Base-by-base conservation (phyloP, 2,113 vertebrate species). In the Paratilapia polleni region DNA sequence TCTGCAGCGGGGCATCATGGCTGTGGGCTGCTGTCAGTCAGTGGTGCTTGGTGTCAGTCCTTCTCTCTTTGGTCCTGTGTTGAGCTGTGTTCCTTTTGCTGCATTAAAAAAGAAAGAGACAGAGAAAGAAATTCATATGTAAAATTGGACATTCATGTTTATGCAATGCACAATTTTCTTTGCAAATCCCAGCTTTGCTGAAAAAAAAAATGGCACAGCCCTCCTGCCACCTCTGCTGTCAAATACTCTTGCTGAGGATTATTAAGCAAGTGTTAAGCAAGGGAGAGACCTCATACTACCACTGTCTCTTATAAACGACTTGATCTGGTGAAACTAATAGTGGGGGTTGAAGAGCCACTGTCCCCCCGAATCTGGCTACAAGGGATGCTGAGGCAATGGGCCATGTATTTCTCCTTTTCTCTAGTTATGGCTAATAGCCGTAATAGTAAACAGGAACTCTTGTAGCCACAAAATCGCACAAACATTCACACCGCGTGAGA, bases 1-100 rank as follows among this genome's bases (percentile, higher is more conserved):
- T 81, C 87, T 94, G 81, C 84, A 94, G 75, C 94, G 95, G 2
- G 77, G 73, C 91, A 90, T 96, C 52, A 26, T 83, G 62, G 49
- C 24, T 28, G 63, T 1, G 10, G 58, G 20, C 82, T 49, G 4
- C 15, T 14, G 34, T 11, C 34, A 1, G 34, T 11, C 11, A n/a
- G 3, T 15, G 68, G 7, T 0, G 28, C 20, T 43, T 20, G 14
- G 13, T 15, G 61, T n/a, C 31, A 8, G 47, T 31, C 49, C 8
- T 14, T 26, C 43, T 56, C 22, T 41, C 61, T 26, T 6, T 38
- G 14, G 8, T 60, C 52, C 73, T 12, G 34, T 1, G 19, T 36
- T 20, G 24, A 47, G 64, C 36, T 10, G 41, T 19, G 41, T 28
- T 10, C 19, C 6, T 13, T 28, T 31, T 52, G 43, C 66, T 70